phyloP scores from a whole-genome alignment of 1,140 invertebrate genomes.

The Andrena cerasifolii region DNA sequence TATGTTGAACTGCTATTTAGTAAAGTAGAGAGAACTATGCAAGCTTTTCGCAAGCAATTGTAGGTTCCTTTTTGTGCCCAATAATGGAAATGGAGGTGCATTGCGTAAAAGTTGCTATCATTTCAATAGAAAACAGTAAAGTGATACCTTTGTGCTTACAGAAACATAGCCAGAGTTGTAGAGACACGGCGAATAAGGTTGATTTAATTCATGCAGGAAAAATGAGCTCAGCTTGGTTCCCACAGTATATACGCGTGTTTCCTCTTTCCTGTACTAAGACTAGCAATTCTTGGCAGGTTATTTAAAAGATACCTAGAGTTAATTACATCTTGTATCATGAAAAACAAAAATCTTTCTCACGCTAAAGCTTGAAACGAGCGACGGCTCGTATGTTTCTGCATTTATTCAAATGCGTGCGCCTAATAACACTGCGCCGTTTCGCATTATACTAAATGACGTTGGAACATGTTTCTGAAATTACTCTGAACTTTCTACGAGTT shows the following conservation, averaged over 20 bases:
- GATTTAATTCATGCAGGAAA: slow-evolving; percentile 70
- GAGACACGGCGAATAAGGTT: slow-evolving; percentile 37
- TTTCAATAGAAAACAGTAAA: neutral
- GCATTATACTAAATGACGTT: neutral
- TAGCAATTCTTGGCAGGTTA: slow-evolving; percentile 61
- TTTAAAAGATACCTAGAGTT: slow-evolving; percentile 65
- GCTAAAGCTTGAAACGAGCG: slow-evolving; percentile 40
- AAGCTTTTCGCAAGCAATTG: neutral
- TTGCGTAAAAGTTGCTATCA: neutral
- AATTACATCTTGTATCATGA: slow-evolving; percentile 61
- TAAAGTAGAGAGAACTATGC: neutral
- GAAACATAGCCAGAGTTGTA: slow-evolving; percentile 25
- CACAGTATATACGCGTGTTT: slow-evolving; percentile 58
- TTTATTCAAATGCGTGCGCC: neutral
- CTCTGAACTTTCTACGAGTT: neutral
- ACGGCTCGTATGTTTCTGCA: slow-evolving; percentile 35
- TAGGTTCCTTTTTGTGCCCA: neutral
- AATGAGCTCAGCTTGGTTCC: slow-evolving; percentile 68
- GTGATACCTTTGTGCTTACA: slow-evolving; percentile 3
- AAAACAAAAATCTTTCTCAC: slow-evolving; percentile 69
- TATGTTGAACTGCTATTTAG: neutral
- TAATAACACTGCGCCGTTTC: neutral
- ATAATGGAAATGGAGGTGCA: neutral
- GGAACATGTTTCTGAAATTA: neutral
- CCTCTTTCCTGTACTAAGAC: slow-evolving; percentile 69